phyloP scores from a whole-genome alignment of 2,797 vertebrate species.

The Bufotes viridis region DNA sequence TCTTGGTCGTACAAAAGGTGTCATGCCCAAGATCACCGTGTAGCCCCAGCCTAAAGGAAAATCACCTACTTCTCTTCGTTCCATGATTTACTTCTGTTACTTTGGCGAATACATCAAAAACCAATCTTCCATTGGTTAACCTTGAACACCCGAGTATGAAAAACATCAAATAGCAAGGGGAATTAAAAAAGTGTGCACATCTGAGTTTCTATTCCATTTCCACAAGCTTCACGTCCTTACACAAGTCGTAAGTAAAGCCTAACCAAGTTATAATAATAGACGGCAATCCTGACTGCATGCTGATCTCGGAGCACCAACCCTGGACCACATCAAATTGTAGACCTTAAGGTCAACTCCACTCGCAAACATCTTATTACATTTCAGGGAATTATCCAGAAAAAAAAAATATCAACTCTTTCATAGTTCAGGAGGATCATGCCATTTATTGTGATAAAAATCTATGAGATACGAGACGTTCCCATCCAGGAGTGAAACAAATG shows the following conservation, averaged over 20 bases:
- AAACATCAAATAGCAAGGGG: not conserved
- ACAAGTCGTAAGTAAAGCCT: not conserved
- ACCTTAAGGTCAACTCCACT: not conserved
- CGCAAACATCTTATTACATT: not conserved
- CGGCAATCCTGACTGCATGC: too few species aligned
- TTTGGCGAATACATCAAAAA: not conserved
- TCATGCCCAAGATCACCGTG: too few species aligned
- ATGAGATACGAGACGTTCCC: conserved; percentile 37
- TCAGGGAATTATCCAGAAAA: not conserved
- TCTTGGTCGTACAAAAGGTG: too few species aligned
- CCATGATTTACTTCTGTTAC: too few species aligned
- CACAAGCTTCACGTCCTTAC: not conserved
- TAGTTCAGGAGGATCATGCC: conserved; percentile 14
- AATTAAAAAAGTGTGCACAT: not conserved
- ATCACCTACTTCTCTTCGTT: too few species aligned
- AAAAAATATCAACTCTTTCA: not conserved
- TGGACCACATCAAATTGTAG: not conserved
- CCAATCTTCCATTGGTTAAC: too few species aligned
- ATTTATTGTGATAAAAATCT: conserved; percentile 54
- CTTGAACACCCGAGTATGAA: too few species aligned
- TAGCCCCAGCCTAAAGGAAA: too few species aligned
- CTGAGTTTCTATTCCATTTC: not conserved
- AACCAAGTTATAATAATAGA: not conserved
- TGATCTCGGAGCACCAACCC: too few species aligned
- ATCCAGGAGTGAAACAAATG: conserved; percentile 42